Evolutionary conservation across 2,888 invertebrate species (phyloP).

Genomic region (Chalcis sispes): DNA sequence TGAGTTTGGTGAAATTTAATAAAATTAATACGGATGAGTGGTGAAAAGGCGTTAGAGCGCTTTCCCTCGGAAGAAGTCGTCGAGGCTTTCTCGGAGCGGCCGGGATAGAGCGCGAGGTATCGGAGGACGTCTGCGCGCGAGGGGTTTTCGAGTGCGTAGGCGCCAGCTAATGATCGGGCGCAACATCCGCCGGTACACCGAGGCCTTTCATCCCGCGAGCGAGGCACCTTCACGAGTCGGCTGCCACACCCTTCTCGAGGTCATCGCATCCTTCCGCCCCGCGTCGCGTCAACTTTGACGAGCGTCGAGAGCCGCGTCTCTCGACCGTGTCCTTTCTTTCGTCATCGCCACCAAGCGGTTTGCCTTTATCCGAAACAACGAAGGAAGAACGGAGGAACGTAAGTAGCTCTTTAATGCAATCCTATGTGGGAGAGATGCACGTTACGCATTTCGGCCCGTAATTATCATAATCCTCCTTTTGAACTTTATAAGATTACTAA

Average conservation of each 20-base stretch:
- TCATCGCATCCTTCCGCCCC: slow-evolving; percentile 70
- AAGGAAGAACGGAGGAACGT: background rate
- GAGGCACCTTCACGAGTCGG: slow-evolving; percentile 46
- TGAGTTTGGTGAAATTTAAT: no score
- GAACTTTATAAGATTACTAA: no score
- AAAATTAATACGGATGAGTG: no score
- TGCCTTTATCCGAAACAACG: background rate
- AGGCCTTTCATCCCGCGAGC: slow-evolving; percentile 65
- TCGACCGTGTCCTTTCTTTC: background rate
- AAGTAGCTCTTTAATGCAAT: background rate
- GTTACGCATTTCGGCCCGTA: no score
- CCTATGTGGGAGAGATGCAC: no score
- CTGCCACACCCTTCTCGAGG: slow-evolving; percentile 68
- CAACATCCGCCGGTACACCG: slow-evolving; percentile 68
- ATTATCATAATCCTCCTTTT: no score
- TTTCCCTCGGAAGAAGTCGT: no score
- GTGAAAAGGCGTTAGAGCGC: no score
- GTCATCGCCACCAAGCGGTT: background rate
- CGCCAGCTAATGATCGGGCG: slow-evolving; percentile 58
- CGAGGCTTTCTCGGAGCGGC: no score
- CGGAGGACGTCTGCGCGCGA: no score
- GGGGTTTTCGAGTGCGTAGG: no score
- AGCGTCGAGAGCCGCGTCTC: slow-evolving; percentile 13
- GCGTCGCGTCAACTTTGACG: slow-evolving; percentile 67
- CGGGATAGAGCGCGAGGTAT: no score